These are phyloP conservation scores for Gymnocypris eckloni DNA, from an alignment of 2,797 vertebrate species.

Conservation along the genomic window DNA sequence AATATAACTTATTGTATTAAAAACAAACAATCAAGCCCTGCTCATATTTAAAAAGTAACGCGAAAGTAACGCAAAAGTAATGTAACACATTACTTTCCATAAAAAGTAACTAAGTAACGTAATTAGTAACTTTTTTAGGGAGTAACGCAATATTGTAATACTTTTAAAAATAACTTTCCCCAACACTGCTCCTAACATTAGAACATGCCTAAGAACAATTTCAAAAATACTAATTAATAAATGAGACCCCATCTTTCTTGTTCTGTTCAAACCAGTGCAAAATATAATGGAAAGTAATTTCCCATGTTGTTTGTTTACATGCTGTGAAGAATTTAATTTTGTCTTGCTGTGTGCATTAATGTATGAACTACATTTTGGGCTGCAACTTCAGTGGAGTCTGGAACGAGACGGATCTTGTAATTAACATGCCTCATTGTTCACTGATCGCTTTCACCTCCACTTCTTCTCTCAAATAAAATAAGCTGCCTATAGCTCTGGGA, in stretches of 20 bases:
- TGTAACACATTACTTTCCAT: no score
- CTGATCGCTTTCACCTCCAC: neutral
- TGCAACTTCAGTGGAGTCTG: neutral
- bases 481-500: neutral
- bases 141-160: no score
- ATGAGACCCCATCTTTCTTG: neutral
- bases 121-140: no score
- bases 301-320: neutral
- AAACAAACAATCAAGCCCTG: no score
- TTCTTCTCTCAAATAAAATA: neutral
- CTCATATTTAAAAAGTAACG: no score
- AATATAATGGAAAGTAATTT: neutral
- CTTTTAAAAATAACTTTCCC: no score
- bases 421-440: neutral
- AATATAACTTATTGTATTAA: no score
- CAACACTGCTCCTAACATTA: no score
- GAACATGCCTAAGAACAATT: neutral
- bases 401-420: neutral
- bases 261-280: neutral
- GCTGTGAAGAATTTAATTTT: neutral
- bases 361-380: neutral
- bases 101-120: no score
- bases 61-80: no score
- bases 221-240: neutral
- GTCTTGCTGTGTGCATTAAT: neutral